Conservation (phyloP, 2,797 vertebrate species). For the Anisognathus igniventris region DNA sequence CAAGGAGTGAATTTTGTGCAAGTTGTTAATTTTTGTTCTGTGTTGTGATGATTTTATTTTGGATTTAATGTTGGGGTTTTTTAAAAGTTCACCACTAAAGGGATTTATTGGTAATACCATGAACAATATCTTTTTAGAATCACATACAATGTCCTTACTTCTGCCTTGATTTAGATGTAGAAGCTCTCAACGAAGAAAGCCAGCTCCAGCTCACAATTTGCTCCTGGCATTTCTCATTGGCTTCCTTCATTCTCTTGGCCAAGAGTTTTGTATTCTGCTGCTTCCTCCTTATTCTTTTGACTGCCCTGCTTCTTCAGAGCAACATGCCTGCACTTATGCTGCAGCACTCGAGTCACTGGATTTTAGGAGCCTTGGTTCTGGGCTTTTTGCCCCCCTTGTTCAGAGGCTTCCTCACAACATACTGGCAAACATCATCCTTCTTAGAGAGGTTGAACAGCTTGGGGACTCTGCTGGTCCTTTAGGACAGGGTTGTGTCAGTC, state of each 20-base stretch:
- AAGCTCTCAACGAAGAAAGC: slow-evolving; percentile 90
- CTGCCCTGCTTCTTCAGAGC: slow-evolving; percentile 91
- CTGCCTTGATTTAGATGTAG: slow-evolving; percentile 93
- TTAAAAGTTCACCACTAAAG: background rate
- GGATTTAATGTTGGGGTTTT: background rate
- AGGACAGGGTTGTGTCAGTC: slow-evolving; percentile 90
- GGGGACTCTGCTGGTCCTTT: slow-evolving; percentile 92
- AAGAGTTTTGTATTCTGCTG: slow-evolving; percentile 92
- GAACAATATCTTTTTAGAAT: slow-evolving; percentile 6
- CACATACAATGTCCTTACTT: slow-evolving; percentile 75
- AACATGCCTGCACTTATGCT: slow-evolving; percentile 87
- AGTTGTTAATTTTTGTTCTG: background rate
- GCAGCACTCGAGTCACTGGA: slow-evolving; percentile 89
- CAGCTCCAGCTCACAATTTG: slow-evolving; percentile 91
- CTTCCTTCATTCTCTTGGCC: slow-evolving; percentile 96
- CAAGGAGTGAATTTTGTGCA: background rate
- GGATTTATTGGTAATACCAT: background rate
- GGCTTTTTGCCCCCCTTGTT: slow-evolving; percentile 91
- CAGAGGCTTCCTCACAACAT: slow-evolving; percentile 90
- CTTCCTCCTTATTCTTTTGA: slow-evolving; percentile 93
- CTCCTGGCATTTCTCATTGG: slow-evolving; percentile 92
- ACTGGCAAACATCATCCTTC: slow-evolving; percentile 90
- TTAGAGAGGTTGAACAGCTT: slow-evolving; percentile 94
- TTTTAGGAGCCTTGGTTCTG: slow-evolving; percentile 91
- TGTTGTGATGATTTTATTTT: background rate